A percentile compares a stretch with the other conserved stretches of the same genome.
phyloP scores from a whole-genome alignment of 2,113 vertebrate species.

The Chaetops frenatus region DNA sequence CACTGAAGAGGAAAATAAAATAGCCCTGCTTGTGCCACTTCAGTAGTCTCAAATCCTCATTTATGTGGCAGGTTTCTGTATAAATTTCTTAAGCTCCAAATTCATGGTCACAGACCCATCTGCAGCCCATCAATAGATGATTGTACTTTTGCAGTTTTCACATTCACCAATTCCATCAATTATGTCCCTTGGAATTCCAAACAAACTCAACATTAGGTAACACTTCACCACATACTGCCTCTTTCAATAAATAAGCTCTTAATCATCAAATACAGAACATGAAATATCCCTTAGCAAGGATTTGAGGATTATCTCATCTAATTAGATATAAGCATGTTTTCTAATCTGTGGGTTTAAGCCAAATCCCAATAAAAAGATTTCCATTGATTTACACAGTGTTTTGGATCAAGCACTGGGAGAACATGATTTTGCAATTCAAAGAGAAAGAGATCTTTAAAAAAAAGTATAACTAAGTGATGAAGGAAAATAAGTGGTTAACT shows the following conservation, averaged over 20 bases:
- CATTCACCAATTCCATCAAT: neutral
- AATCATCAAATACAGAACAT: neutral
- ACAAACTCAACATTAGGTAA: neutral
- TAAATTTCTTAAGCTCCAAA: neutral
- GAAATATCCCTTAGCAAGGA: constrained; percentile 34
- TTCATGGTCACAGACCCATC: neutral
- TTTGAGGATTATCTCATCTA: constrained; percentile 59
- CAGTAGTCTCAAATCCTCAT: neutral
- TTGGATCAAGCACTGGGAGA: neutral
- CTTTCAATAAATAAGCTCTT: constrained; percentile 22
- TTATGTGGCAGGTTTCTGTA: neutral
- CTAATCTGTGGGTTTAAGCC: constrained; percentile 26
- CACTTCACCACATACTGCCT: neutral
- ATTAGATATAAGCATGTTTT: constrained; percentile 47
- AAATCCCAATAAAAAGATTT: constrained; percentile 46
- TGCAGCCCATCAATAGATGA: neutral
- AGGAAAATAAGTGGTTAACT: neutral
- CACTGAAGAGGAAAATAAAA: neutral
- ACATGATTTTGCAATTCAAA: neutral
- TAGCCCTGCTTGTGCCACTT: neutral
- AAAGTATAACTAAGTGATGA: neutral
- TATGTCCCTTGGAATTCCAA: neutral
- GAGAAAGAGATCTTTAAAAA: neutral
- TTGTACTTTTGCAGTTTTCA: neutral
- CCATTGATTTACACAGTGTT: neutral